Evolutionary conservation across 2,113 vertebrate genomes (phyloP), one percentile per base, ranked within the genome.

Genomic region (Coptodon bakossiorum): DNA sequence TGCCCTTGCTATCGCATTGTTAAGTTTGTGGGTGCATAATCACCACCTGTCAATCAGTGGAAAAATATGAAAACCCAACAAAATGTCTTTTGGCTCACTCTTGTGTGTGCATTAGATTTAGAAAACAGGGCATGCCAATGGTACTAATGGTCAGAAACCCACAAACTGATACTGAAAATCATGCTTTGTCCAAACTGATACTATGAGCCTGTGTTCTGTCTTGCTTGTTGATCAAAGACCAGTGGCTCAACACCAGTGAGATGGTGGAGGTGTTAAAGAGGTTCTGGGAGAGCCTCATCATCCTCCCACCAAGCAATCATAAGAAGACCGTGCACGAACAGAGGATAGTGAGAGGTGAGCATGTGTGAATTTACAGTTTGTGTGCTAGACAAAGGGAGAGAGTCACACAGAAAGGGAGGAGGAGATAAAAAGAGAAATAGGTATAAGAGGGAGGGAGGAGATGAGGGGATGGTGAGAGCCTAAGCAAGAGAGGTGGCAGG

Each of bases 401-500:
- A 66, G 89, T 22, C 19, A 14, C 73, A 27, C 61, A 90, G 48
- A 83, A 54, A 88, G 82, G 84, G 73, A 68, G 85, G 80, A 81
- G 45, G 86, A 88, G 80, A 93, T 92, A 88, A 90, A 90, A 85
- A 86, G 88, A 90, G 85, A 90, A 91, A 91, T 86, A 83, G 89
- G 59, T 88, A 85, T 83, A 89, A 83, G 82, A 89, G 83, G 87
- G 84, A 92, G 82, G 73, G 87, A 91, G 90, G 90, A 90, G 90
- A 91, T 78, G 76, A 90, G 88, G 85, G 80, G 81, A 88, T 43
- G 78, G 89, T 50, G 40, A 84, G 88, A 76, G 84, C 83, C 82
- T 91, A 85, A 86, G 90, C 87, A 91, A 80, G 54, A 84, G 81
- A 93, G 89, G 94, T 91, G 92, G 90, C 90, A 94, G 93, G 94